Evolutionary conservation across 1,140 invertebrate species (phyloP).

Genomic region (Scylla paramamosain): DNA sequence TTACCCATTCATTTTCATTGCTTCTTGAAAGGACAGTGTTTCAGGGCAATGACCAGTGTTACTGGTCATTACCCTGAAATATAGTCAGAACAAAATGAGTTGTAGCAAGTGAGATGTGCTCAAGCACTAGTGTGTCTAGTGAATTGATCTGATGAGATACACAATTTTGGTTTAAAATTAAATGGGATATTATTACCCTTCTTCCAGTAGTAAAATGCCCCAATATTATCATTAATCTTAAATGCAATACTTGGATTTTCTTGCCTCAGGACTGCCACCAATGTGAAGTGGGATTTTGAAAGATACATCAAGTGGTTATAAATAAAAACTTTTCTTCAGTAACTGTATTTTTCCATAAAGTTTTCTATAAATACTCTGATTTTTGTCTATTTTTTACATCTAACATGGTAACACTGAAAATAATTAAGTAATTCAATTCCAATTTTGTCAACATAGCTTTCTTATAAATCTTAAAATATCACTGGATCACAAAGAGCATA

Average conservation of each 20-base stretch:
- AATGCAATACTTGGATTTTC: not conserved
- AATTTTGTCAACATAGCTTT: constrained; percentile 1
- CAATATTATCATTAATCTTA: too few species aligned
- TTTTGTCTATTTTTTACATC: constrained; percentile 62
- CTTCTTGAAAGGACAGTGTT: too few species aligned
- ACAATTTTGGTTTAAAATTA: too few species aligned
- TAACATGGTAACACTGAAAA: constrained; percentile 60
- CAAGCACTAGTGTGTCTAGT: too few species aligned
- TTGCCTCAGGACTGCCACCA: not conserved
- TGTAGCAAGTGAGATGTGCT: too few species aligned
- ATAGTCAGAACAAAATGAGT: too few species aligned
- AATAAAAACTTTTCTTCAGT: not conserved
- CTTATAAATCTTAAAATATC: not conserved
- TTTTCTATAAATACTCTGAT: constrained; percentile 69
- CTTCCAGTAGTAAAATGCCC: too few species aligned
- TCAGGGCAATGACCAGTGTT: too few species aligned
- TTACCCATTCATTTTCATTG: too few species aligned
- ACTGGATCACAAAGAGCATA: not conserved
- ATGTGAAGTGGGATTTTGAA: not conserved
- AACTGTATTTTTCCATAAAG: constrained; percentile 53
- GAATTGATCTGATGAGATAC: too few species aligned
- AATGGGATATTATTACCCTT: too few species aligned
- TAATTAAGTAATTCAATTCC: constrained; percentile 3
- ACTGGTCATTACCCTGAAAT: too few species aligned
- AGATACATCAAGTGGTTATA: not conserved